Evolutionary conservation across 2,113 vertebrate genomes (phyloP), one percentile per base, ranked within the genome.

Genomic region (Prinia subflava): DNA sequence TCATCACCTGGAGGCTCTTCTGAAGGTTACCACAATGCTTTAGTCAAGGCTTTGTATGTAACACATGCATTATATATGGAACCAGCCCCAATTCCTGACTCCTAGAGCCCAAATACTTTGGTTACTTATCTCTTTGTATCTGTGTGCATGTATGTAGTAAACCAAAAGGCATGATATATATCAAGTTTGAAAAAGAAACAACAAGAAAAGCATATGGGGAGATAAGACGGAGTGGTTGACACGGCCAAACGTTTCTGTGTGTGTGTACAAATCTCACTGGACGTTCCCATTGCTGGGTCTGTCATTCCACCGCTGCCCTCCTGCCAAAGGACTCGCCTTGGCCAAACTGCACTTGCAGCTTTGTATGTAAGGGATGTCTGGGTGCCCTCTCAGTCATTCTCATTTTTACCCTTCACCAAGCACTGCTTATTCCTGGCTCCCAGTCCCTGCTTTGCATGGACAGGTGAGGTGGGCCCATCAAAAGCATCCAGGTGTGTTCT

Each of bases 21-120:
- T 52, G 42, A 87, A 93, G 74, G 75, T 80, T 85, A 83, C 81
- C 57, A 57, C 81, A 39, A n/a, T 28, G n/a, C 75, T 86, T 83
- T 67, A 63, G 82, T 83, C 42, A 28, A 46, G 44, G 62, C 70
- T 77, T 75, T 89, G 30, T 57, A 24, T 67, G 55, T 35, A 88
- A 44, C 7, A 7, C 24, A 39, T 41, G 23, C 25, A 53, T 92
- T 62, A 67, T 39, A n/a, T 42, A 64, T 42, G 53, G n/a, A 62
- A 85, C 59, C 47, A 82, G 57, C 27, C 57, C 65, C 78, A 77
- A 10, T 73, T 78, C n/a, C 63, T 85, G 77, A 37, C 60, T 74
- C 19, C 60, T 86, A 60, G 77, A 88, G 37, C 56, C 44, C 42
- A 21, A 25, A 41, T 47, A 42, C 53, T 82, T 76, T 13, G 21